Base-by-base conservation (phyloP, 1,140 invertebrate genomes). In the Drosophila parabipectinata region DNA sequence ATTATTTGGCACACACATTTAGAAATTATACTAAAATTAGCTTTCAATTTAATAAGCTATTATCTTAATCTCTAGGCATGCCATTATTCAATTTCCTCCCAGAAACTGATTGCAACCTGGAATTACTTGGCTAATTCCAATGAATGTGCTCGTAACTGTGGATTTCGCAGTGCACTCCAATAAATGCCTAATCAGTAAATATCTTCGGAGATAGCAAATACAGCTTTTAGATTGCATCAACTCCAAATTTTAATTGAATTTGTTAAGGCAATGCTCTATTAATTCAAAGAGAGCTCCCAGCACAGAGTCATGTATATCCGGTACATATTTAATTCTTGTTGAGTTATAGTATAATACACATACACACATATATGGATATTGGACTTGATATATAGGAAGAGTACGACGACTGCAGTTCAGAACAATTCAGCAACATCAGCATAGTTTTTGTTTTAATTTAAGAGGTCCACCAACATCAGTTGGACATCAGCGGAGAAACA, bases 361-460 rank as follows among this genome's bases (percentile, higher is more conserved):
- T 88, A 88, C 83, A 88, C 76, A 88, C 79, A 88, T 79, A 79
- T 59, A 69, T 79, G 71, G 39, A 68, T 78, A 68, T 88, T 76
- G 69, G 60, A 52, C 67, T 74, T 60, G 77, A 52, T 66, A 74
- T 62, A 56, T 62, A 69, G 48, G 64, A 74, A 74, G 72, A 80
- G 53, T 77, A 88, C 84, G 83, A 88, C 83, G 83, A 88, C 83
- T 88, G 83, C 83, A 88, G 83, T 88, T 88, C 83, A 88, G 83
- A 88, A 88, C 83, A 83, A 73, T 71, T 72, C 84, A 88, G 83
- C 83, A 88, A 88, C 83, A 89, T 89, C 83, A 88, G 83, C 83
- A 67, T 14, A 44, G 41, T 44, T 15, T 44, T 44, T 8, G 72
- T 77, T 72, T 47, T 55, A 54, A 39, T 72, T 41, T 45, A 45